Evolutionary conservation across 2,888 invertebrate genomes (phyloP).

Genomic region (Andrena fulva): DNA sequence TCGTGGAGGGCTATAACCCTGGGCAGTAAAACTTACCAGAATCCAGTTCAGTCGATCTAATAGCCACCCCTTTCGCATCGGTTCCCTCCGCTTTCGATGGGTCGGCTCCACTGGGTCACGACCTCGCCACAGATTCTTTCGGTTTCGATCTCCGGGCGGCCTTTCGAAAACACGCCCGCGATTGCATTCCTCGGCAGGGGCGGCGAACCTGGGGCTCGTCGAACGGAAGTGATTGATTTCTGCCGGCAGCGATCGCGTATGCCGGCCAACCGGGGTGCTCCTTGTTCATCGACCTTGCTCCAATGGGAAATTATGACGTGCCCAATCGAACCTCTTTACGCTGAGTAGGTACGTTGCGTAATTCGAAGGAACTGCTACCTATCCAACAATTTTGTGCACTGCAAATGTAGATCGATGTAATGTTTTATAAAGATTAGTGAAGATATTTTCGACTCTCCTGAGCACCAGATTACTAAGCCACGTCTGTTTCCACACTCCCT

Average conservation of each 20-base stretch:
- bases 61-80: conserved; percentile 47
- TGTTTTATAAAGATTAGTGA: too few species aligned
- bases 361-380: too few species aligned
- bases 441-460: too few species aligned
- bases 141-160: conserved; percentile 41
- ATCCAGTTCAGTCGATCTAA: conserved; percentile 73
- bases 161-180: conserved; percentile 27
- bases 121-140: conserved; percentile 62
- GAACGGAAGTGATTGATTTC: conserved; percentile 17
- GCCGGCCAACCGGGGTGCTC: not conserved
- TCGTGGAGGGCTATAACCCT: conserved; percentile 69
- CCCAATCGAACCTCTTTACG: not conserved
- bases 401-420: too few species aligned
- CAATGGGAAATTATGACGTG: not conserved
- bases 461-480: too few species aligned
- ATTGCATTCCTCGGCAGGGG: conserved; percentile 29
- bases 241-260: not conserved
- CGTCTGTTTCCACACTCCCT: too few species aligned
- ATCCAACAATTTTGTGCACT: too few species aligned
- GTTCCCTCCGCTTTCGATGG: conserved; percentile 55
- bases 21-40: conserved; percentile 74
- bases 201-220: not conserved
- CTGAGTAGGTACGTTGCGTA: too few species aligned
- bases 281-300: not conserved
- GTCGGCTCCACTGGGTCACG: conserved; percentile 67